A percentile compares a stretch with the other conserved stretches of the same genome.
These are phyloP conservation scores for Scomber scombrus DNA, from an alignment of 2,113 vertebrate species.

Conservation along the genomic window DNA sequence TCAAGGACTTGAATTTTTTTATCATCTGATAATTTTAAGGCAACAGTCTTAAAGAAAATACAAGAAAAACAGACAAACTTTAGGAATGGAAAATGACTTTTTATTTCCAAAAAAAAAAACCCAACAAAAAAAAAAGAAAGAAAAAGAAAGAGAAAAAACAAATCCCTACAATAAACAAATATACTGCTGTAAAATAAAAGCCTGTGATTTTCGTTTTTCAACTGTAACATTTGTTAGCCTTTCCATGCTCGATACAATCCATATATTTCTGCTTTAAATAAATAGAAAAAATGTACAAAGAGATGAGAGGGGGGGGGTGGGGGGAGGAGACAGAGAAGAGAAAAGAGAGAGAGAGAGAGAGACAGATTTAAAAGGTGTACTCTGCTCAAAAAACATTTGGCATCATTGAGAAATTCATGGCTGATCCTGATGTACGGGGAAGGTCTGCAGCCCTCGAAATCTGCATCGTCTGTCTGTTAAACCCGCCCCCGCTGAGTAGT, in stretches of 20 bases:
- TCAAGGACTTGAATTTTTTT: slow-evolving; percentile 7
- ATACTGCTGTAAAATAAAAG: slow-evolving; percentile 83
- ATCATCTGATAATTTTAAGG: background rate
- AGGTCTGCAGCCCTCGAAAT: slow-evolving; percentile 50
- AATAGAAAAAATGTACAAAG: slow-evolving; percentile 86
- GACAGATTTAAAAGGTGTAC: slow-evolving; percentile 56
- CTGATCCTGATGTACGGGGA: slow-evolving; percentile 65
- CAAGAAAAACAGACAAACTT: slow-evolving; percentile 16
- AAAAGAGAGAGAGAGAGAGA: slow-evolving; percentile 1
- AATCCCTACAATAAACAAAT: slow-evolving; percentile 78
- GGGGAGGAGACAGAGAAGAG: slow-evolving; percentile 44
- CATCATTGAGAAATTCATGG: slow-evolving; percentile 74
- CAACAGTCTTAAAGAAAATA: background rate
- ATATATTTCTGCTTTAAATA: slow-evolving; percentile 86
- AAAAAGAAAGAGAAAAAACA: slow-evolving; percentile 67
- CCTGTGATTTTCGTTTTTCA: slow-evolving; percentile 74
- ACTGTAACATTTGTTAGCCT: slow-evolving; percentile 70
- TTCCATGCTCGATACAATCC: slow-evolving; percentile 85
- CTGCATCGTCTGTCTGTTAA: slow-evolving; percentile 46
- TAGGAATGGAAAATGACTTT: slow-evolving; percentile 86
- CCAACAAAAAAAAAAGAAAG: slow-evolving; percentile 65
- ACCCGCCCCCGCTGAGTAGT: slow-evolving; percentile 48
- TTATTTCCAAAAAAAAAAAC: slow-evolving; percentile 80
- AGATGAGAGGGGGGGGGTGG: slow-evolving; percentile 40
- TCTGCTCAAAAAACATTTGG: slow-evolving; percentile 78